Percentiles rank a stretch among this genome's conserved stretches.
These are phyloP conservation scores for Raillietiella orientalis DNA, from an alignment of 2,888 invertebrate genomes.

Conservation along the genomic window DNA sequence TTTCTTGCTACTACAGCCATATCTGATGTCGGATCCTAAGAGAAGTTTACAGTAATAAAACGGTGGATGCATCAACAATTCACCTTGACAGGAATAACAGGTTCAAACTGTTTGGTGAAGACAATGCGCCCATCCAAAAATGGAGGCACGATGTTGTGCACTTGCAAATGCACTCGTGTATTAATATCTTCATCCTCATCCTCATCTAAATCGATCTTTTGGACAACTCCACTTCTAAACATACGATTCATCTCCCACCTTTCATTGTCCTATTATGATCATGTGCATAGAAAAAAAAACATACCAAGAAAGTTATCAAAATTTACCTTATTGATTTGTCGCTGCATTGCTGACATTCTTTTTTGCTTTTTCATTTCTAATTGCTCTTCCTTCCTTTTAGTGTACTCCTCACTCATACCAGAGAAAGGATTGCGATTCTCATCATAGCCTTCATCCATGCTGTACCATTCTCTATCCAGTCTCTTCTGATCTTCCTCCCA, in stretches of 20 bases:
- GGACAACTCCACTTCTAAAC: slow-evolving; percentile 71
- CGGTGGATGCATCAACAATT: slow-evolving; percentile 5
- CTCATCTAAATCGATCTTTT: slow-evolving; percentile 47
- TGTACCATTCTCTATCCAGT: slow-evolving; percentile 87
- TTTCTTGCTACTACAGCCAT: slow-evolving; percentile 88
- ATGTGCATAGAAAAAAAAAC: too few species aligned
- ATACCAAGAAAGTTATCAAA: too few species aligned
- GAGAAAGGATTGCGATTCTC: slow-evolving; percentile 66
- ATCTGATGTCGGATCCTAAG: slow-evolving; percentile 65
- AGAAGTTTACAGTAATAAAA: slow-evolving; percentile 5
- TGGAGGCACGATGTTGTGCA: slow-evolving; percentile 93
- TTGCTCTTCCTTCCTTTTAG: slow-evolving; percentile 69
- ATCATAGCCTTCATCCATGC: slow-evolving; percentile 67
- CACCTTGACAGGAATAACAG: slow-evolving; percentile 68
- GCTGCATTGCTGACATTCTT: slow-evolving; percentile 71
- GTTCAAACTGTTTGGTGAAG: slow-evolving; percentile 95
- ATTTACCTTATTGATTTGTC: slow-evolving; percentile 66
- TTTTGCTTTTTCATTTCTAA: slow-evolving; percentile 63
- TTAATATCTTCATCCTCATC: slow-evolving; percentile 77
- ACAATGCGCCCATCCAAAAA: slow-evolving; percentile 95
- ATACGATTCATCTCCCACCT: slow-evolving; percentile 95
- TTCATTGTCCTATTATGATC: slow-evolving; percentile 82
- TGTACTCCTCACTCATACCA: slow-evolving; percentile 61
- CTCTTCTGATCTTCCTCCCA: slow-evolving; percentile 76
- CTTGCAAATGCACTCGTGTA: slow-evolving; percentile 73